Evolutionary conservation across 2,797 vertebrate species (phyloP), one percentile per base, ranked within the genome.

Genomic region (Enteromius afrohamiltoni): DNA sequence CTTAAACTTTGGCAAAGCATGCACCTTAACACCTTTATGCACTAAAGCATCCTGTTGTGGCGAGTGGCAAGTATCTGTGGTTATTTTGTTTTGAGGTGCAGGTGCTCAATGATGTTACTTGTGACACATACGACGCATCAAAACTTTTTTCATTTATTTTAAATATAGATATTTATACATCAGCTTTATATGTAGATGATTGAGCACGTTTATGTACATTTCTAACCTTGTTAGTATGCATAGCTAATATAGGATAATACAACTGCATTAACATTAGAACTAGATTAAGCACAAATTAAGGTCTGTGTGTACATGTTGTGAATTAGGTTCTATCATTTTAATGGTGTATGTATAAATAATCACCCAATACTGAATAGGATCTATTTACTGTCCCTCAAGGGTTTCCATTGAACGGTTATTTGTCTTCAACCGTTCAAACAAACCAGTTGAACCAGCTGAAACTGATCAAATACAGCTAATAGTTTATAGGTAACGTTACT

Each of bases 11-110:
- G 31, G 42, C 8, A 29, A 51, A 74, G 29, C 45, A 65, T 26
- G 45, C 58, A 49, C 0, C 0, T 23, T 47, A 40, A 75, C 60
- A 76, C 47, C 62, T 68, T 13, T 23, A 16, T n/a, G 19, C 23
- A 23, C 0, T 19, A 42, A 58, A 42, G 53, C 81, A 77, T 83
- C 81, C 81, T 76, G 81, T 68, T 76, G 45, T 31, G 47, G 17
- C 2, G n/a, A 14, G 19, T 11, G 29, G 21, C 0, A 26, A 17
- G 21, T 3, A 17, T 31, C 71, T 58, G 73, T 77, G 81, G 62
- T 68, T 47, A 4, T 14, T 60, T 26, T 26, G 11, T 60, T 65
- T 9, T 34, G 3, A 65, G 29, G 17, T 19, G 29, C 16, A 34
- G 29, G 17, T 34, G 29, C 29, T 9, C 29, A 65, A 1, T 9